Conservation (phyloP, 2,888 invertebrate species). For the Netelia fuscicornis region DNA sequence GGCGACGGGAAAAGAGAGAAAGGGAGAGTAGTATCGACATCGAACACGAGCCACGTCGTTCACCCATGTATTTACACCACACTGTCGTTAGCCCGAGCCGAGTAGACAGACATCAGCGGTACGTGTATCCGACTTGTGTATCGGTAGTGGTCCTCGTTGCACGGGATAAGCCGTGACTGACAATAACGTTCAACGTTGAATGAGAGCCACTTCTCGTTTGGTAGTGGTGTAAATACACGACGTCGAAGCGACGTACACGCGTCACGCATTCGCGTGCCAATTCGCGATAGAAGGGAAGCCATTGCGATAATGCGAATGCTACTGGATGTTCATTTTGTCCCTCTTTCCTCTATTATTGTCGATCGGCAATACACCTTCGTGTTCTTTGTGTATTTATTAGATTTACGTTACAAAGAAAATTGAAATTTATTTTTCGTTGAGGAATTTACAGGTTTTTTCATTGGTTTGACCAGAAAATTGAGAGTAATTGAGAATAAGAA, state of each 20-base stretch:
- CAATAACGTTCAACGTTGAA: constrained; percentile 69
- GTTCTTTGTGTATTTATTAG: background rate
- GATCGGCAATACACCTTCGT: background rate
- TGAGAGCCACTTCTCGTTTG: constrained; percentile 63
- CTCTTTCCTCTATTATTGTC: constrained; percentile 14
- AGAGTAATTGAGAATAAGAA: too few species aligned
- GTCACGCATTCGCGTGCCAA: constrained; percentile 68
- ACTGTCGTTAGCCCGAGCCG: constrained; percentile 40
- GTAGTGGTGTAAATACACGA: constrained; percentile 65
- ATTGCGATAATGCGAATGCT: background rate
- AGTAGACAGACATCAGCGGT: constrained; percentile 17
- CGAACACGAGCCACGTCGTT: constrained; percentile 68
- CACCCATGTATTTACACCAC: constrained; percentile 58
- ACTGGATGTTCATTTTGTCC: constrained; percentile 1
- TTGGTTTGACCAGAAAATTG: too few species aligned
- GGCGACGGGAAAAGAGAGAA: constrained; percentile 56
- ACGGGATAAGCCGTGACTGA: constrained; percentile 44
- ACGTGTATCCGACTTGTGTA: constrained; percentile 3
- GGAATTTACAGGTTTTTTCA: background rate
- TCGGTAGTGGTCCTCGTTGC: constrained; percentile 11
- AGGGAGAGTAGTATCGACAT: constrained; percentile 69
- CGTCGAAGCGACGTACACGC: constrained; percentile 59
- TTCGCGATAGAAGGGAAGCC: constrained; percentile 54
- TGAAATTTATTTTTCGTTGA: background rate
- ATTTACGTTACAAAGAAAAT: background rate